A percentile compares a stretch with the other conserved stretches of the same genome.
Conservation (phyloP, 2,113 vertebrate species). For the Tragulus kanchil region DNA sequence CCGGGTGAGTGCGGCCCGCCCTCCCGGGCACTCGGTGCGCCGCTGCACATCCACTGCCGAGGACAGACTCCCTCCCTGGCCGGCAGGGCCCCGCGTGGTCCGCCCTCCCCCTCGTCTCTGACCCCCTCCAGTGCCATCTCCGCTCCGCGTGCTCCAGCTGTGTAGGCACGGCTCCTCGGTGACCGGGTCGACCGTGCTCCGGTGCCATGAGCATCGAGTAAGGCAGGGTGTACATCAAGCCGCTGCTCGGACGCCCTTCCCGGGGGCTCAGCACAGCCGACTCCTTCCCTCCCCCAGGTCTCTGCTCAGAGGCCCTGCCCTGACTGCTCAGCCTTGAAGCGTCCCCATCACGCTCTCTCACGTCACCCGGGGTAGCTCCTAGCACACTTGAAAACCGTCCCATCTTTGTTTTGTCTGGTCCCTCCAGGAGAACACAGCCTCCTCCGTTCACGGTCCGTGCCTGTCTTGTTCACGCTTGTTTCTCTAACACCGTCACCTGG, state of each 20-base stretch:
- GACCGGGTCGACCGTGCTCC: fast-evolving
- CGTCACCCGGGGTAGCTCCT: background rate
- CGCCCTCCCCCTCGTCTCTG: background rate
- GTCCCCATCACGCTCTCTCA: fast-evolving
- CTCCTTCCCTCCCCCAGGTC: background rate
- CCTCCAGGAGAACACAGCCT: fast-evolving
- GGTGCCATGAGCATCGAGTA: too few relatives aligned
- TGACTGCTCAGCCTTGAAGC: background rate
- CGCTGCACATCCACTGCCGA: fast-evolving
- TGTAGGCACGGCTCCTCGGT: fast-evolving
- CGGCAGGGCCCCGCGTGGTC: background rate
- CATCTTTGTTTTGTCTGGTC: background rate
- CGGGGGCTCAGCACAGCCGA: fast-evolving
- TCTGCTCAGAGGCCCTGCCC: background rate
- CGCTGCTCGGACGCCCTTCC: background rate
- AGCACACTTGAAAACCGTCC: fast-evolving
- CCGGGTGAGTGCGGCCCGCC: background rate
- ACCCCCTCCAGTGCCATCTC: too few relatives aligned
- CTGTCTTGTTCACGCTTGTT: background rate
- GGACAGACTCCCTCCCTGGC: background rate
- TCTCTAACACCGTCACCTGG: background rate
- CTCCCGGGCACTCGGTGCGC: background rate
- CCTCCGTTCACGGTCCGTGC: background rate
- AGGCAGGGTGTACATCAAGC: too few relatives aligned
- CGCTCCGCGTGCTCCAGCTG: fast-evolving